Base-by-base conservation (phyloP, 2,113 vertebrate species). In the Xiphophorus maculatus region DNA sequence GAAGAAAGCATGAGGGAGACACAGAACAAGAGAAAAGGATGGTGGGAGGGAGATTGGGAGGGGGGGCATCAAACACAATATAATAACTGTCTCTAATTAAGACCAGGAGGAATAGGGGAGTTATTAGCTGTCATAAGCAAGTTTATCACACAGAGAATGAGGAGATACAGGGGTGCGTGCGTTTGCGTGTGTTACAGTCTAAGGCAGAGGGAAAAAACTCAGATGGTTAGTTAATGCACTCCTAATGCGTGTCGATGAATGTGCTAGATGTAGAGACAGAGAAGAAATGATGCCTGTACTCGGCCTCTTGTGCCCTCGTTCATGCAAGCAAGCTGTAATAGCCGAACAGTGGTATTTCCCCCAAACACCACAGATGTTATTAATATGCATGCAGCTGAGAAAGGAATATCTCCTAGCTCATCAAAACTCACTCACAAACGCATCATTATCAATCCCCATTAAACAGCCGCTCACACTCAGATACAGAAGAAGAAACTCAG, bases 61-160 rank as follows among this genome's bases (percentile, higher is more conserved):
- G 14, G 14, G 44, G 79, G 82, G 85, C 81, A 88, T 88, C 84
- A 90, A 87, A 91, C 84, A 77, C 64, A 79, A 29, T 63, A 79
- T 88, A 89, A 88, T 91, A 90, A 92, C 87, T 88, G 79, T 83
- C 79, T 87, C 83, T 93, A 93, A 93, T 93, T 92, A 91, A 91
- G 84, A 88, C 91, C 89, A 82, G 77, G 70, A 89, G 91, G 91
- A 86, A 79, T 84, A 83, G 77, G 85, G 84, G 84, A 91, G 89
- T 92, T 93, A 93, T 93, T 93, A 92, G 88, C 90, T 90, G 89
- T 89, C 90, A 93, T 91, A 93, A 92, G 90, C 87, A 91, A 88
- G 80, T 92, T 91, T 87, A 90, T 88, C 87, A 87, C 75, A 85
- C 73, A 77, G 71, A 87, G 74, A 75, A 83, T 87, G 85, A 84